Base-by-base conservation (phyloP, 2,888 invertebrate genomes). In the Oscheius sp. region DNA sequence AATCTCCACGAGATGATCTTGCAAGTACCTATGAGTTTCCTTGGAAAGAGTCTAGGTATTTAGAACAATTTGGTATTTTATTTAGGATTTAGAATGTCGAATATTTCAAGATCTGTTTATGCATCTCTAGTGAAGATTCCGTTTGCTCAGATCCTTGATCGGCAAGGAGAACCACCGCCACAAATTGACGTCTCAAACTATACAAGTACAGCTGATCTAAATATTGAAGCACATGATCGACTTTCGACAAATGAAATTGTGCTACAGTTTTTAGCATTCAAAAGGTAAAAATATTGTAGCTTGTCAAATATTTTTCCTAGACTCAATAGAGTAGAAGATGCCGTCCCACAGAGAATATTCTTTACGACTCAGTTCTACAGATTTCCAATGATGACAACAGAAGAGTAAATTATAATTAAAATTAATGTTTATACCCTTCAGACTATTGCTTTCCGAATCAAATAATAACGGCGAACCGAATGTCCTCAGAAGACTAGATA, bases 281-380 rank as follows among this genome's bases (percentile, higher is more conserved):
- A 87, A 68, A 86, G 84, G 88, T 89, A 70, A 79, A n/a, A n/a
- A n/a, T n/a, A n/a, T 83, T 69, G 33, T 17, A 3, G n/a, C 42
- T 39, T n/a, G n/a, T n/a, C n/a, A 39, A 12, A 8, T 27, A 29
- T 3, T 17, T 29, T 34, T 39, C 45, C 20, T 70, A 37, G 75
- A 25, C 65, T 70, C 12, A 25, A 46, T 25, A 46, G 25, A 23
- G 20, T 27, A 27, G 50, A 65, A 10, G 5, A 27, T 20, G 29
- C 64, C 5, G 70, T 70, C 5, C 80, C 82, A 3, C 85, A 86
- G 17, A 29, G 42, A 4, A 84, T 89, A 8, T 89, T 88, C 82
- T 89, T 89, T 83, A 88, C 89, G 0, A 87, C 89, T 78, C 88
- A 89, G 76, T 89, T 89, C 80, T 89, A 89, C 81, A 85, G 89